Evolutionary conservation across 2,113 vertebrate species (phyloP).

Genomic region (Melanerpes formicivorus): DNA sequence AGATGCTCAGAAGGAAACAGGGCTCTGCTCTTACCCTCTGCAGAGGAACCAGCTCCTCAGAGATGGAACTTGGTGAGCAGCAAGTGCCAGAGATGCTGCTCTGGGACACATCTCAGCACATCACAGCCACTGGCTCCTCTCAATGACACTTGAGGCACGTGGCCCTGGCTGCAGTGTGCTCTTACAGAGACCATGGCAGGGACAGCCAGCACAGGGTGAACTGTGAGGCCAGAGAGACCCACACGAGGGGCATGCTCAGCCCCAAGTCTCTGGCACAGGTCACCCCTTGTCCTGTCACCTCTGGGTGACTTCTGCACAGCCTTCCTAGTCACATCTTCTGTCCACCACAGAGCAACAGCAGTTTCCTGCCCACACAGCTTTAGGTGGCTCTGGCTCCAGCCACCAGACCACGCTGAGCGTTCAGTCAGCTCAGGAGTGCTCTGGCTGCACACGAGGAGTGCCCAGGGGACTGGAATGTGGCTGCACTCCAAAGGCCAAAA

Average conservation of each 20-base stretch:
- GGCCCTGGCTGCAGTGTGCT: background rate
- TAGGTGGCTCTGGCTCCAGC: background rate
- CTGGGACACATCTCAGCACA: background rate
- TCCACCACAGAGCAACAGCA: background rate
- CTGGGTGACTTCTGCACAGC: background rate
- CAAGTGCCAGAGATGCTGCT: background rate
- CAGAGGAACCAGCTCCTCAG: background rate
- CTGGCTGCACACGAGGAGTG: background rate
- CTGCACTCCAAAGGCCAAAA: background rate
- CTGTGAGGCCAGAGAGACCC: background rate
- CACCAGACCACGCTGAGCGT: background rate
- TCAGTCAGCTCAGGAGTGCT: background rate
- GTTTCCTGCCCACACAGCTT: background rate
- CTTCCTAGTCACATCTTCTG: background rate
- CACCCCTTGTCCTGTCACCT: background rate
- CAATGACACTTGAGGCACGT: accelerated
- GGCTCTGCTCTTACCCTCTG: background rate
- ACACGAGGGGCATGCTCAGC: background rate
- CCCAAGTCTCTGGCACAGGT: background rate
- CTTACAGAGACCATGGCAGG: background rate
- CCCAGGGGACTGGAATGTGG: background rate
- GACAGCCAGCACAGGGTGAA: too few relatives aligned
- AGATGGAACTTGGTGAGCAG: background rate
- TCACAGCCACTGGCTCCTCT: background rate
- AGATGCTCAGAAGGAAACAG: background rate